These are phyloP conservation scores for Ammodytes marinus DNA, from an alignment of 2,113 vertebrate genomes.

Conservation along the genomic window DNA sequence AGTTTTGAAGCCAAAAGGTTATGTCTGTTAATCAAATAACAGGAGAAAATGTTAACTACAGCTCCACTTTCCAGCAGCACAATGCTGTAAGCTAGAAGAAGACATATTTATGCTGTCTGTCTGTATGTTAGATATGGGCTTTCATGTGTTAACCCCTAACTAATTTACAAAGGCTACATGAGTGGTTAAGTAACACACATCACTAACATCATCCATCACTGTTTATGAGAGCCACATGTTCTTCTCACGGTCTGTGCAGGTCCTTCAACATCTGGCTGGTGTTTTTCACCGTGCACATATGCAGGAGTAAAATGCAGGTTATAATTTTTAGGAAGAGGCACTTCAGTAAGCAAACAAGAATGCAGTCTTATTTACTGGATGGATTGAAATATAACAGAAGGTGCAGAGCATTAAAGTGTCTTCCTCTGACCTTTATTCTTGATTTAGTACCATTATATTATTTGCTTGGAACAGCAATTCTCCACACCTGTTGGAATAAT, in stretches of 20 bases:
- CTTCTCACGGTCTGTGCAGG: neutral
- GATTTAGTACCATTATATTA: neutral
- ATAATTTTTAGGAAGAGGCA: neutral
- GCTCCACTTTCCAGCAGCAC: neutral
- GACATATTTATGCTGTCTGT: too few relatives aligned
- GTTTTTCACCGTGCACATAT: neutral
- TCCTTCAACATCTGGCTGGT: neutral
- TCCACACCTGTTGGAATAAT: neutral
- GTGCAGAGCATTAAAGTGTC: neutral
- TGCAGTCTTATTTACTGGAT: neutral
- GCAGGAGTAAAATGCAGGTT: neutral
- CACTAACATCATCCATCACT: neutral
- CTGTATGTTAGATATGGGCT: neutral
- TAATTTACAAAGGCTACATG: neutral
- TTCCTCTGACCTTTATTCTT: neutral
- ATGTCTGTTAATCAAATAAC: slow-evolving; percentile 22
- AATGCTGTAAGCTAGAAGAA: too few relatives aligned
- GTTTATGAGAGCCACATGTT: slow-evolving; percentile 25
- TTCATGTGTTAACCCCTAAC: neutral
- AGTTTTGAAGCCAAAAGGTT: neutral
- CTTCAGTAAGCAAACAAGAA: neutral
- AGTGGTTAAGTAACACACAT: neutral
- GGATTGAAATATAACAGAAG: neutral
- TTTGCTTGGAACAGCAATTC: neutral
- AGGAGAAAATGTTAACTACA: neutral